Base-by-base conservation (phyloP, 2,113 vertebrate genomes). In the Corvus cornix region DNA sequence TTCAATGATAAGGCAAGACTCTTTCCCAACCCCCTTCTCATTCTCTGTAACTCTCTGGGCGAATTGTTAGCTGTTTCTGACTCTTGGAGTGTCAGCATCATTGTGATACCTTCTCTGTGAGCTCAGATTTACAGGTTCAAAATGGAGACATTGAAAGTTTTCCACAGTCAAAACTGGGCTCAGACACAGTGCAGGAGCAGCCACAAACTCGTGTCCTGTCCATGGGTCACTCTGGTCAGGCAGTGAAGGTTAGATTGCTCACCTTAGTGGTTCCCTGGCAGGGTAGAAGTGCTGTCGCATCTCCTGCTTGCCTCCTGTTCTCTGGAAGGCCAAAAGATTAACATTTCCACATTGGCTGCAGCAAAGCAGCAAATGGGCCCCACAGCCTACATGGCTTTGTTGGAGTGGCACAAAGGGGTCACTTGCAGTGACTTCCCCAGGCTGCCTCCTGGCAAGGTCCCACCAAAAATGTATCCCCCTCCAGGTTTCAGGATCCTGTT, bases 401-500 rank as follows among this genome's bases (percentile, higher is more conserved):
- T 35, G 51, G 58, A 35, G 51, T 12, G 20, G 53, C 56, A 23
- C 2, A 3, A 58, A 43, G 13, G 44, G 8, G 22, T 37, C 55
- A 13, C 46, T 77, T 4, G 8, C 19, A 39, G 37, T 31, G 51
- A 60, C 26, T 41, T 19, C 39, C 15, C 9, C 11, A 30, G 7
- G 35, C 52, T 76, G 39, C 52, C 46, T 84, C 16, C 53, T 9
- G 7, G 53, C 2, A 8, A 22, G 23, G 52, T 26, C 31, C 28
- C 69, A 48, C 55, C 44, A 24, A 56, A 84, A 85, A 19, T 66
- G 31, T 14, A 41, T 31, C 39, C 11, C 26, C 30, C 33, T 76
- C 9, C 22, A 59, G 22, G 43, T 58, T 83, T 43, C 0, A 0
- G 51, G 52, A 17, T 48, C 20, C 56, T 0, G 0, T 26, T 35